These are phyloP conservation scores for Prunella himalayana DNA, from an alignment of 2,113 vertebrate genomes.

Conservation along the genomic window DNA sequence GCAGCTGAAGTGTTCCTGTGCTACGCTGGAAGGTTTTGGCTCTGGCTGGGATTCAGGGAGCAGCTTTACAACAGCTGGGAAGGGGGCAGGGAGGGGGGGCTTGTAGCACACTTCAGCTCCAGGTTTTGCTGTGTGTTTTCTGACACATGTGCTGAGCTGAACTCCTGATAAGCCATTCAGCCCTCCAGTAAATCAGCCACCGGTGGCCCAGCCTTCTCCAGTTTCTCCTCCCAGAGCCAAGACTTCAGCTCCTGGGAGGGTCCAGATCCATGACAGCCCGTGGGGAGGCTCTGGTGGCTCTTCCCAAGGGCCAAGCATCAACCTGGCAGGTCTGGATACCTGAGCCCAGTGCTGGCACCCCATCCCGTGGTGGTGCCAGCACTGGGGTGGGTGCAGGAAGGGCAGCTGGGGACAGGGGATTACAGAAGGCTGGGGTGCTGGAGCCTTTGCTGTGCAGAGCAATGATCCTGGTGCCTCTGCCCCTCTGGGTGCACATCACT, in stretches of 20 bases:
- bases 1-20: slow-evolving; percentile 53
- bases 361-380: background rate
- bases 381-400: background rate
- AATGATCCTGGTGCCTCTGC: background rate
- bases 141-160: slow-evolving; percentile 37
- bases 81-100: slow-evolving; percentile 22
- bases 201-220: background rate
- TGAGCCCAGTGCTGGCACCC: background rate
- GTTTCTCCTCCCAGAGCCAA: slow-evolving; percentile 7
- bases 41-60: slow-evolving; percentile 59
- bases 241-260: background rate
- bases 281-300: accelerated
- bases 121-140: slow-evolving; percentile 39
- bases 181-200: slow-evolving; percentile 4
- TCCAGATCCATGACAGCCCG: accelerated
- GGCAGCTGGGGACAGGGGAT: background rate
- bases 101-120: background rate
- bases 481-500: background rate
- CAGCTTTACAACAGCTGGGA: slow-evolving; percentile 62
- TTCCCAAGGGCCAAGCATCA: accelerated
- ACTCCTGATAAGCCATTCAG: slow-evolving; percentile 41
- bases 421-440: background rate
- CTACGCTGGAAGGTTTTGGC: slow-evolving; percentile 48
- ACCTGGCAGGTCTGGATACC: accelerated
- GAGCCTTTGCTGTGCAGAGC: background rate